These are phyloP conservation scores for Caenorhabditis plicata DNA, from an alignment of 2,888 invertebrate genomes.

Conservation along the genomic window DNA sequence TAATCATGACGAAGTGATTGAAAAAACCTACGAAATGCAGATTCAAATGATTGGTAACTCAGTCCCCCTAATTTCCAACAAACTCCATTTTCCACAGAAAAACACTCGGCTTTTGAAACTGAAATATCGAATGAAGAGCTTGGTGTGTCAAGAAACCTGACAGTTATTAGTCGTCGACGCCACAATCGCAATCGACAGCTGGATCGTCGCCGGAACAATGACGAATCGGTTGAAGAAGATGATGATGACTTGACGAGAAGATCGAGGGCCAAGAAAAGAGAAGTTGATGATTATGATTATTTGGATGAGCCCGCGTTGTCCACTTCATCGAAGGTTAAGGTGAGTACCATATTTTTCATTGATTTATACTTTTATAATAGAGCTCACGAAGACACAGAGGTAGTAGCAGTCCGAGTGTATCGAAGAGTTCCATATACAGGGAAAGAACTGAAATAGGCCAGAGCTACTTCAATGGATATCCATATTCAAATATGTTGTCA, in stretches of 20 bases:
- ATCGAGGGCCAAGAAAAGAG: conserved; percentile 2
- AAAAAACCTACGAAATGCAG: conserved; percentile 13
- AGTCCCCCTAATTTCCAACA: not conserved
- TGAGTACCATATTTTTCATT: too few relatives aligned
- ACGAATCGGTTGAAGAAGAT: not conserved
- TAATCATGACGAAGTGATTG: conserved; percentile 15
- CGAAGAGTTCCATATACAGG: too few relatives aligned
- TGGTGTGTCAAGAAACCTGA: not conserved
- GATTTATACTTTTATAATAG: too few relatives aligned
- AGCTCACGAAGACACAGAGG: too few relatives aligned
- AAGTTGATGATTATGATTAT: conserved; percentile 14
- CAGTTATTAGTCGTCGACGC: not conserved
- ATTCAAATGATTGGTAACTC: conserved; percentile 21
- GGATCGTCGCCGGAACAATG: not conserved
- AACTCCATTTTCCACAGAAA: too few relatives aligned
- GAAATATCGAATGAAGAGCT: not conserved
- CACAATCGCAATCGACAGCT: not conserved
- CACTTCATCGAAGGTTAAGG: not conserved
- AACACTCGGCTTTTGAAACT: too few relatives aligned
- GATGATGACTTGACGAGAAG: not conserved
- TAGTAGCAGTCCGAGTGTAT: too few relatives aligned
- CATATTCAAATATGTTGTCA: too few relatives aligned
- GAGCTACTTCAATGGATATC: too few relatives aligned
- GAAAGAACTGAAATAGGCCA: too few relatives aligned
- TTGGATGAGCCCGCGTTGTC: conserved; percentile 5